Conservation (phyloP, 2,797 vertebrate species). For the Ataeniobius toweri region DNA sequence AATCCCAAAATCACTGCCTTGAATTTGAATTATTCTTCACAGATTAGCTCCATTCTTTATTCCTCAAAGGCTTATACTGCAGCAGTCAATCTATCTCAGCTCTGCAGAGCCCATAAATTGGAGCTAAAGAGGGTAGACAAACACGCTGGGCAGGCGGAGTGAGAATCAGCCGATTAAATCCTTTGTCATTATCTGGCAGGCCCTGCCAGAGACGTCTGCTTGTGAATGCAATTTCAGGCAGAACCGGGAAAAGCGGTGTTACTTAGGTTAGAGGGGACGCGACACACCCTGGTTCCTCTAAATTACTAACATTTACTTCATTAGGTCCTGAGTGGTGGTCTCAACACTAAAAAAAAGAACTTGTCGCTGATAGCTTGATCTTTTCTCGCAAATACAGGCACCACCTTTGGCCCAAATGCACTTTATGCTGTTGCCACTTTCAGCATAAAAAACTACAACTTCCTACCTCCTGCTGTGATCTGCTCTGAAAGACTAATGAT, state of each 20-base stretch:
- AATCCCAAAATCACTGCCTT: constrained; percentile 72
- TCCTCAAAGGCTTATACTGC: constrained; percentile 70
- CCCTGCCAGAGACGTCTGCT: constrained; percentile 78
- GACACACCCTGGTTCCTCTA: constrained; percentile 69
- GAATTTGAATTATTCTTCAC: constrained; percentile 71
- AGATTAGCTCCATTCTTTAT: constrained; percentile 73
- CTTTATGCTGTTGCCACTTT: constrained; percentile 30
- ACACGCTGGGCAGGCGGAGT: constrained; percentile 72
- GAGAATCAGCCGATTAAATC: constrained; percentile 80
- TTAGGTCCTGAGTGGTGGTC: constrained; percentile 59
- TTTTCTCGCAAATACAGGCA: constrained; percentile 48
- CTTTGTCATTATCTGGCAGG: constrained; percentile 79
- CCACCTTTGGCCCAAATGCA: constrained; percentile 38
- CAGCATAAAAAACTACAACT: constrained; percentile 36
- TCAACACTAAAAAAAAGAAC: constrained; percentile 55
- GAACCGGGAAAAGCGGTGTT: constrained; percentile 54
- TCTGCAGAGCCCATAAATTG: constrained; percentile 75
- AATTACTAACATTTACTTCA: constrained; percentile 66
- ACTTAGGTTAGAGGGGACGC: constrained; percentile 64
- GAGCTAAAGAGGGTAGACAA: constrained; percentile 77
- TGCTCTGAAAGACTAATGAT: constrained; percentile 45
- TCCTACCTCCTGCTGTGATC: constrained; percentile 53
- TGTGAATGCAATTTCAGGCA: constrained; percentile 68
- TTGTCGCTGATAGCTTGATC: constrained; percentile 65
- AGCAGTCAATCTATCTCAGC: constrained; percentile 74